Conservation (phyloP, 2,888 invertebrate genomes). For the Teleogryllus oceanicus region DNA sequence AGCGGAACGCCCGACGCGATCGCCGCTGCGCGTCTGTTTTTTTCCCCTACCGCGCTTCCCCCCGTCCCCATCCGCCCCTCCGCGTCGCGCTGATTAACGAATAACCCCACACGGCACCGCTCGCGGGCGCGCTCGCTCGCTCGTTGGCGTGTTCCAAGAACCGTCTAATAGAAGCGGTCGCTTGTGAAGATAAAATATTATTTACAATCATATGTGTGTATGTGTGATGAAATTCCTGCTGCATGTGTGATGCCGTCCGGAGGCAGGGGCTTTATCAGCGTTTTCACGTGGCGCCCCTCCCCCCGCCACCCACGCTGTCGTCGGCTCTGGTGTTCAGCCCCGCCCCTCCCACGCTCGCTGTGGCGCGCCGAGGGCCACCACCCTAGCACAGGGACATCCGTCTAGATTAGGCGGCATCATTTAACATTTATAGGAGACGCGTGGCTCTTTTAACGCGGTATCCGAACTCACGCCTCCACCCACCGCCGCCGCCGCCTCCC, state of each 20-base stretch:
- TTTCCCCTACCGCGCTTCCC: constrained; percentile 18
- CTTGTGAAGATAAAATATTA: constrained; percentile 26
- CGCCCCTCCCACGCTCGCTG: background rate
- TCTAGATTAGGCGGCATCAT: constrained; percentile 27
- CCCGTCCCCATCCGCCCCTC: constrained; percentile 21
- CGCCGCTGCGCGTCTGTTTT: background rate
- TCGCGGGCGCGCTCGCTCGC: constrained; percentile 41
- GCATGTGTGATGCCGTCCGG: background rate
- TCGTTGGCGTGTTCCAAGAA: constrained; percentile 12
- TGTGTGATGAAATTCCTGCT: background rate
- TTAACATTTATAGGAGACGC: constrained; percentile 11
- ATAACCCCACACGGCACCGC: constrained; percentile 44
- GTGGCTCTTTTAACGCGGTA: background rate
- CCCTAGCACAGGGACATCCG: constrained; percentile 22
- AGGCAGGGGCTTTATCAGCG: background rate
- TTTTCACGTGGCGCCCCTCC: constrained; percentile 19
- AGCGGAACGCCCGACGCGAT: constrained; percentile 5
- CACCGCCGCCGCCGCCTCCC: constrained; percentile 3
- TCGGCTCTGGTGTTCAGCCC: constrained; percentile 24
- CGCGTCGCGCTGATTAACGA: constrained; percentile 31
- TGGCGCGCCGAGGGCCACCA: constrained; percentile 24
- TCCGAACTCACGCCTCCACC: background rate
- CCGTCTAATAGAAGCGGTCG: constrained; percentile 21
- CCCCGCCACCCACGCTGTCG: background rate
- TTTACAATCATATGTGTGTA: background rate